These are phyloP conservation scores for Frieseomelitta varia DNA, from an alignment of 1,140 invertebrate genomes.

Conservation along the genomic window DNA sequence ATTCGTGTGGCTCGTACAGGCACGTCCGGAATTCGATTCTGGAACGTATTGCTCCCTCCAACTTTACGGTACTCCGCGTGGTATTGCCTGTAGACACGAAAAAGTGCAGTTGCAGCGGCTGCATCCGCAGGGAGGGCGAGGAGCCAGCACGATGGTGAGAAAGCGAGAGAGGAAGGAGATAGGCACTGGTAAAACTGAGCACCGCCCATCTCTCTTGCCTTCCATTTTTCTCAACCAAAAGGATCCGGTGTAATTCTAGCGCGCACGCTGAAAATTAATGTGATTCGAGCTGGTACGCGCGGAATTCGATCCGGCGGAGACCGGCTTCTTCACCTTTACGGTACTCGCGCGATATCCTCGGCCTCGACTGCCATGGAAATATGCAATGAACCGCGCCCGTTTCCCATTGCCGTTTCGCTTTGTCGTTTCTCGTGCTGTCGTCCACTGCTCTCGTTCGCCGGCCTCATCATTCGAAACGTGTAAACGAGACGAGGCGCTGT, in stretches of 20 bases:
- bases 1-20: slow-evolving; percentile 35
- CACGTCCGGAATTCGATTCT: slow-evolving; percentile 42
- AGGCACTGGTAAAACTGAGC: not conserved
- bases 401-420: slow-evolving; percentile 20
- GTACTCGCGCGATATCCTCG: slow-evolving; percentile 48
- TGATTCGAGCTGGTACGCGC: slow-evolving; percentile 27
- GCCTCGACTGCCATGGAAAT: slow-evolving; percentile 44
- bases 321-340: slow-evolving; percentile 62
- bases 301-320: slow-evolving; percentile 56
- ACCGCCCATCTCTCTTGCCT: not conserved
- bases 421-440: not conserved
- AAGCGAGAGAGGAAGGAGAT: not conserved
- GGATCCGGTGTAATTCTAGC: slow-evolving; percentile 50
- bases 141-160: not conserved
- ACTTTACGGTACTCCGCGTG: slow-evolving; percentile 37
- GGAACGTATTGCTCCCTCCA: slow-evolving; percentile 34
- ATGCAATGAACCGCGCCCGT: slow-evolving; percentile 46
- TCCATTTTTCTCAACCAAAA: slow-evolving; percentile 28
- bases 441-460: not conserved
- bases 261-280: slow-evolving; percentile 55
- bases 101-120: slow-evolving; percentile 30
- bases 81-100: slow-evolving; percentile 34
- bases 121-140: not conserved
- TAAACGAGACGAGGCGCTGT: slow-evolving; percentile 7
- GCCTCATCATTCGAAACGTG: not conserved